These are phyloP conservation scores for Amphibalanus amphitrite DNA, from an alignment of 1,140 invertebrate genomes.

Conservation along the genomic window DNA sequence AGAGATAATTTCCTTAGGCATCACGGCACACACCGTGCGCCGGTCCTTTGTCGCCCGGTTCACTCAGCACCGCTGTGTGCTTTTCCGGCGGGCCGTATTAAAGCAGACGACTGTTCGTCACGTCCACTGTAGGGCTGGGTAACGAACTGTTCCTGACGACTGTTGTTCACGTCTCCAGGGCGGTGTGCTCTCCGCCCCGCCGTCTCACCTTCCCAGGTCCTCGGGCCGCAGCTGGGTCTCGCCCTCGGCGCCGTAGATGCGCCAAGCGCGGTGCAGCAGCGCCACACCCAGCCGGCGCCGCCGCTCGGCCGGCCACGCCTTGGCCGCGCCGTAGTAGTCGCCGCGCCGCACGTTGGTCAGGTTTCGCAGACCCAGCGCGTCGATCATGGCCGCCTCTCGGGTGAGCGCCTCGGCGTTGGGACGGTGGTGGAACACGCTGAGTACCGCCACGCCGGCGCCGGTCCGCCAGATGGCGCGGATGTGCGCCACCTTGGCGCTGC, in stretches of 20 bases:
- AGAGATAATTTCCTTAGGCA: too few relatives aligned
- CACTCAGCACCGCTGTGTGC: too few relatives aligned
- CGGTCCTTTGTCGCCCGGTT: too few relatives aligned
- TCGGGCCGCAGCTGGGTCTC: conserved; percentile 53
- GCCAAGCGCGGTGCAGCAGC: conserved; percentile 64
- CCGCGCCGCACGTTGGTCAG: conserved; percentile 66
- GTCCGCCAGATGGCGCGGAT: conserved; percentile 77
- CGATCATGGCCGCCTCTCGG: conserved; percentile 82
- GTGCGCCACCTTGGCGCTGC: conserved; percentile 45
- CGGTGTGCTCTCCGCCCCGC: too few relatives aligned
- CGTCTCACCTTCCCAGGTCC: conserved; percentile 26
- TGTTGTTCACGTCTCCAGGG: too few relatives aligned
- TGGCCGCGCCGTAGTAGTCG: conserved; percentile 59
- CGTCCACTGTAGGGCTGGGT: too few relatives aligned
- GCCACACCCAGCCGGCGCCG: conserved; percentile 56
- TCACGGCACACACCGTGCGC: too few relatives aligned
- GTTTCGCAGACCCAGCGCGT: conserved; percentile 51
- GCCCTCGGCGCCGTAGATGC: conserved; percentile 70
- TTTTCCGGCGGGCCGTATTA: too few relatives aligned
- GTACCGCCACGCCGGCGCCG: conserved; percentile 64
- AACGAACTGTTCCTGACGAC: too few relatives aligned
- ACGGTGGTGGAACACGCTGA: conserved; percentile 80
- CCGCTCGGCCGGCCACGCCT: conserved; percentile 51
- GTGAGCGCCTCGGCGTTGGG: conserved; percentile 82
- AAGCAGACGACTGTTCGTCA: too few relatives aligned